Evolutionary conservation across 2,113 vertebrate species (phyloP), one percentile per base, ranked within the genome.

Genomic region (Apeltes quadracus): DNA sequence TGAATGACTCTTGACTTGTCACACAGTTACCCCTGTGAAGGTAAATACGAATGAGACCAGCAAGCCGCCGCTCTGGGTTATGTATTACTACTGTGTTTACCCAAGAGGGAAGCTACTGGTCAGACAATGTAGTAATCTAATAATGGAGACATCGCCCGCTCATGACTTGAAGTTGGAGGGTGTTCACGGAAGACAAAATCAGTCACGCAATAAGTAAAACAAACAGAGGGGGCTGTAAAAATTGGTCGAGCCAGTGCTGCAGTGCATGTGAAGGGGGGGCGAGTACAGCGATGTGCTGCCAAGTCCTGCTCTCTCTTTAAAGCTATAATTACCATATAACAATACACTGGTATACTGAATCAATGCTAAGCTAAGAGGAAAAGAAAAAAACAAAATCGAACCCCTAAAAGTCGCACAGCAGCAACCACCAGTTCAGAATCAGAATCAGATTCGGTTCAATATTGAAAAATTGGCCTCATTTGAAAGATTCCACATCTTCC

Each of bases 181-280:
- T 81, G 75, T 79, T 75, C 61, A 69, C 41, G 9, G 56, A 77
- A 66, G 67, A 79, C 68, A 71, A 43, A 67, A 75, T 76, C 69
- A 69, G 55, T 82, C 72, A 75, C 57, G 66, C 22, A 77, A 61
- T 62, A 86, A 81, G 69, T 75, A 76, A 87, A 87, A 79, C 71
- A 89, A 82, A 87, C 74, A 78, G 61, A 25, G 18, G 22, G 7
- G 55, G 23, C 63, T 54, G 55, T 86, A 69, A 85, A 84, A 80
- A 66, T 61, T 80, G 78, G 59, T 78, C 59, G 81, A 82, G 83
- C 69, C 78, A 70, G 63, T 68, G 41, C 59, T 43, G 70, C 58
- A 20, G 65, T 44, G 58, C 29, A 71, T 61, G 58, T 46, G 57
- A 58, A 32, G 18, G 46, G n/a, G 53, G 65, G 41, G 63, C 39